Conservation (phyloP, 1,140 invertebrate species). For the Phenacoccus solenopsis region DNA sequence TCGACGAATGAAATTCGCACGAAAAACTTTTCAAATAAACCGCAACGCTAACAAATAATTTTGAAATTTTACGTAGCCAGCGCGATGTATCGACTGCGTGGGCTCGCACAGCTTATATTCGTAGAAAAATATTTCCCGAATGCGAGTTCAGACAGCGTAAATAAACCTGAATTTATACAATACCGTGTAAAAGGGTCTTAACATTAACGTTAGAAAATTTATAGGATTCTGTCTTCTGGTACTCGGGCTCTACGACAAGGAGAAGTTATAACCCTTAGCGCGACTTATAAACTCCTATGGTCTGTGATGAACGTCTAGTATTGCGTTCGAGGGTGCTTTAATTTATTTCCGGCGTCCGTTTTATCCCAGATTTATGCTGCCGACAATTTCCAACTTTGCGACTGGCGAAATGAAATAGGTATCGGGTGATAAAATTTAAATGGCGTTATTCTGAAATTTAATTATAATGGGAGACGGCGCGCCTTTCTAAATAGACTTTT, state of each 20-base stretch:
- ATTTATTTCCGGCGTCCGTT: background rate
- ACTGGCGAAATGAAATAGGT: background rate
- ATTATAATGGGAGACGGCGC: too few relatives aligned
- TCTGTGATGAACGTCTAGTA: background rate
- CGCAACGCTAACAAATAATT: background rate
- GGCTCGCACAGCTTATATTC: background rate
- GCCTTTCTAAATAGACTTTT: too few relatives aligned
- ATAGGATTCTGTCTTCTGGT: background rate
- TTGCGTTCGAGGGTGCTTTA: background rate
- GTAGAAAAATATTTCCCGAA: background rate
- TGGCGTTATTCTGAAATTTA: background rate
- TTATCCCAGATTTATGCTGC: background rate
- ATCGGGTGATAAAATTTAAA: background rate
- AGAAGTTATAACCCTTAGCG: background rate
- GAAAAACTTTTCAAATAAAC: slow-evolving; percentile 1
- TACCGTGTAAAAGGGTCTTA: background rate
- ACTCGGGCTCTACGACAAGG: background rate
- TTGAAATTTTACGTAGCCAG: background rate
- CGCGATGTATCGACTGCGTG: background rate
- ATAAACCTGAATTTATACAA: background rate
- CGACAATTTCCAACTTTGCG: background rate
- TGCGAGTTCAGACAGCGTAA: background rate
- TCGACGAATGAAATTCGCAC: background rate
- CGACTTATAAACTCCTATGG: background rate
- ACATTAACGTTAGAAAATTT: background rate